These are phyloP conservation scores for Rhinoptilus africanus DNA, from an alignment of 2,113 vertebrate genomes.

Conservation along the genomic window DNA sequence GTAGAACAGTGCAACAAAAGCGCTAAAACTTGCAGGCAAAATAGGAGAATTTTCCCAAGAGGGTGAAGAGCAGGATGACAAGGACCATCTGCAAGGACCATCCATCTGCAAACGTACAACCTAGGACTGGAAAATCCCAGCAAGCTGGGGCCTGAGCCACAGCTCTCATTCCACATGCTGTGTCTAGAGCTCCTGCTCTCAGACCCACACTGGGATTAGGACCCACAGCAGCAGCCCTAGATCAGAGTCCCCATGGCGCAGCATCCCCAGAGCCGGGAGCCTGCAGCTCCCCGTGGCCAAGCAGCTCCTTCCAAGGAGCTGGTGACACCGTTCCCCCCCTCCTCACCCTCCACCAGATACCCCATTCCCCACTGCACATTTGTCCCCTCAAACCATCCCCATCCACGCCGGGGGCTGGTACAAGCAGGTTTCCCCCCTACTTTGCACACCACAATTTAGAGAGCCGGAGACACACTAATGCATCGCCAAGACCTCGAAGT, in stretches of 20 bases:
- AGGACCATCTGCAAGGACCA: neutral
- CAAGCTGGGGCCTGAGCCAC: neutral
- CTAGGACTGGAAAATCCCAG: neutral
- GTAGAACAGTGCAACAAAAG: neutral
- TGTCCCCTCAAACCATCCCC: neutral
- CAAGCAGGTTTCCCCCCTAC: neutral
- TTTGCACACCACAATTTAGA: rapidly evolving
- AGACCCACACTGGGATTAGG: neutral
- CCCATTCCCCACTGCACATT: rapidly evolving
- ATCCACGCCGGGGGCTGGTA: rapidly evolving
- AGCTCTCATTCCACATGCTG: rapidly evolving
- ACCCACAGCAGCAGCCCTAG: neutral
- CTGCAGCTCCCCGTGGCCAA: rapidly evolving
- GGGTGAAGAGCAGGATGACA: neutral
- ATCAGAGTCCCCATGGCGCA: rapidly evolving
- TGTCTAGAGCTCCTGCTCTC: neutral
- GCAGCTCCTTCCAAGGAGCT: neutral
- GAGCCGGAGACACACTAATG: neutral
- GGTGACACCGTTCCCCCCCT: neutral
- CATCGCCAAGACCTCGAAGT: neutral
- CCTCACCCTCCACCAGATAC: neutral
- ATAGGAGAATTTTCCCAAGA: neutral
- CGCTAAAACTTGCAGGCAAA: neutral
- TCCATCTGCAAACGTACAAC: rapidly evolving
- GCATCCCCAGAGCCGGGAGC: neutral